phyloP scores from a whole-genome alignment of 2,888 invertebrate species.

The Aphodius granarius region DNA sequence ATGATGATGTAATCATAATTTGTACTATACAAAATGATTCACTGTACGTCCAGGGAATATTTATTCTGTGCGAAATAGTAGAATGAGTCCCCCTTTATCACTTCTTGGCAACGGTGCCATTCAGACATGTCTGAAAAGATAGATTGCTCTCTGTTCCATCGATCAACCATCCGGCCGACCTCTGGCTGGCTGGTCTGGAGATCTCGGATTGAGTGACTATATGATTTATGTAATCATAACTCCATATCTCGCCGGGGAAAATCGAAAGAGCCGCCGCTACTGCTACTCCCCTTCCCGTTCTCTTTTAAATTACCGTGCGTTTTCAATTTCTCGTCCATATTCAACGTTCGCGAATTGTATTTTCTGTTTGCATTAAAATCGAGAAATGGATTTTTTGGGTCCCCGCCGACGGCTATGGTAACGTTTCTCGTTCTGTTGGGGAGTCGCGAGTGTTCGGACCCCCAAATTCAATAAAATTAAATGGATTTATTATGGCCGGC shows the following conservation, averaged over 20 bases:
- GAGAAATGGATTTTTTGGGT: neutral
- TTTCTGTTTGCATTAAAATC: slow-evolving; percentile 8
- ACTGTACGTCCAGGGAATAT: neutral
- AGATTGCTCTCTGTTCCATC: slow-evolving; percentile 10
- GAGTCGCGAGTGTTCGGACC: neutral
- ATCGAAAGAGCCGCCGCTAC: slow-evolving; percentile 9
- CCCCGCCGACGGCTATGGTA: neutral
- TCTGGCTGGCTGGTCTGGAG: neutral
- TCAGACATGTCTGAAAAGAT: slow-evolving; percentile 6
- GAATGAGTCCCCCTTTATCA: slow-evolving; percentile 6
- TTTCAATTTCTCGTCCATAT: slow-evolving; percentile 13
- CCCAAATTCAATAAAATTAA: slow-evolving; percentile 7
- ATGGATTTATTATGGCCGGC: neutral
- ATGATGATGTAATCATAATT: neutral
- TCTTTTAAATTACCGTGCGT: slow-evolving; percentile 12
- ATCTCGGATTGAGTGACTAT: slow-evolving; percentile 14
- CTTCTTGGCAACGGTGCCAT: slow-evolving; percentile 4
- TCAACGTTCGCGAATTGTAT: slow-evolving; percentile 10
- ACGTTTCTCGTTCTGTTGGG: neutral
- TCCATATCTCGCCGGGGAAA: slow-evolving; percentile 10
- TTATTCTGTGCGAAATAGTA: neutral
- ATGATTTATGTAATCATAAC: slow-evolving; percentile 14
- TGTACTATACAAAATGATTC: neutral
- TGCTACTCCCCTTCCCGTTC: neutral
- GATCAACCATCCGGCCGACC: slow-evolving; percentile 1